Base-by-base conservation (phyloP, 2,797 vertebrate genomes). In the Sebastiscus tertius region DNA sequence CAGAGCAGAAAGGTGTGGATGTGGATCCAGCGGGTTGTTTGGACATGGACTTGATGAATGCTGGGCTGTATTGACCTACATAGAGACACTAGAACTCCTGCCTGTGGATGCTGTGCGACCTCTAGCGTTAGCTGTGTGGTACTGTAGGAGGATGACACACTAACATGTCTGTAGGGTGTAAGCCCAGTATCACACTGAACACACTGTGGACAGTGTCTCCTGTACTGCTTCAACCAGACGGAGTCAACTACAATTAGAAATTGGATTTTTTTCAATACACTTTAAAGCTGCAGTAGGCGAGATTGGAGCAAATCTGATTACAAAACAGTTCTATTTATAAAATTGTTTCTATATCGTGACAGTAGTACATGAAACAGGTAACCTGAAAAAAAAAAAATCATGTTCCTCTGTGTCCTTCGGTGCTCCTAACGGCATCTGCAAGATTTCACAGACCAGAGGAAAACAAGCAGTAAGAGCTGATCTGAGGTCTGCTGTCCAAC, bases 31-130 rank as follows among this genome's bases (percentile, higher is more conserved):
- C 3, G 16, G 14, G 31, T 4, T 33, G 42, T 11, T 3, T 63
- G 70, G 42, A 46, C 71, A 58, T 46, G 72, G 68, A 58, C 31
- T 14, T 52, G 52, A 31, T 72, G 46, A 72, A 6, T 13, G 20
- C 33, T 31, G 1, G 16, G 8, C 27, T 66, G 8, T 26, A 13
- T 0, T 88, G 86, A 89, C 82, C 86, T 56, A 78, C 70, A 74
- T 76, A 58, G 22, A 62, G 5, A 10, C 29, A 0, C 22, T 26
- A 8, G 11, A 12, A 1, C 65, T 36, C 3, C 4, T 2, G 54
- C 4, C 27, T 10, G 74, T 74, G 67, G 75, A 20, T 33, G 24
- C 4, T 6, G 68, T 11, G 62, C 75, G 88, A 33, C 91, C 69
- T 78, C 91, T 85, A 59, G 75, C n/a, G 91, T 8, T 11, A 7